phyloP scores from a whole-genome alignment of 2,113 vertebrate genomes.

The Aphyosemion australe region DNA sequence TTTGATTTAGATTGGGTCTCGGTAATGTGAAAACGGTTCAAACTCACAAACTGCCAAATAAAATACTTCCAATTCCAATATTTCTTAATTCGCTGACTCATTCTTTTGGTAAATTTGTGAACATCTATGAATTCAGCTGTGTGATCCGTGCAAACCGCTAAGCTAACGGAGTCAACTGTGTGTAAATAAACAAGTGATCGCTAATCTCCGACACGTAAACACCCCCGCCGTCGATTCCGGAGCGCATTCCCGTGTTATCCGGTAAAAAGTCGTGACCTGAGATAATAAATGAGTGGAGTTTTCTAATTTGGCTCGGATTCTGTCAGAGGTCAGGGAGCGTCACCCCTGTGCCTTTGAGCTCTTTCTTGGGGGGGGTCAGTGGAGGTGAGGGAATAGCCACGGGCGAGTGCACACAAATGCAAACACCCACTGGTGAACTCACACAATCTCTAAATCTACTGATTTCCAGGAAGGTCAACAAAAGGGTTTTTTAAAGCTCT shows the following conservation, averaged over 20 bases:
- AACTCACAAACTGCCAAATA: neutral
- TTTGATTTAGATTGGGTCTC: conserved; percentile 35
- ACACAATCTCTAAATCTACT: conserved; percentile 29
- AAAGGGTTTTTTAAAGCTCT: conserved; percentile 15
- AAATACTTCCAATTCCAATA: neutral
- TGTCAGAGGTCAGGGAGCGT: conserved; percentile 52
- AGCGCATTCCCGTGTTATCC: conserved; percentile 43
- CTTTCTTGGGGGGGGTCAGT: conserved; percentile 51
- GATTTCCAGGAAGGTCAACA: conserved; percentile 47
- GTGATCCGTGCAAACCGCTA: conserved; percentile 7
- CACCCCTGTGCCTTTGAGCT: conserved; percentile 64
- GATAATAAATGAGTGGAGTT: conserved; percentile 63
- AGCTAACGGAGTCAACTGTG: conserved; percentile 4
- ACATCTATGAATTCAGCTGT: neutral
- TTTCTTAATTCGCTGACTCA: conserved; percentile 5
- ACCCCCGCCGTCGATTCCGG: conserved; percentile 19
- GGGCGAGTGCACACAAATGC: conserved; percentile 50
- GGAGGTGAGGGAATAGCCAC: conserved; percentile 64
- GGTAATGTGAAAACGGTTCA: conserved; percentile 13
- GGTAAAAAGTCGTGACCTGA: conserved; percentile 20
- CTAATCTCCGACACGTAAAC: conserved; percentile 34
- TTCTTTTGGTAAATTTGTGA: neutral
- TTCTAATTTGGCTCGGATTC: conserved; percentile 66
- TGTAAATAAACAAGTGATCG: conserved; percentile 31
- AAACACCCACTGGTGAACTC: conserved; percentile 41